A percentile compares a stretch with the other conserved stretches of the same genome.
These are phyloP conservation scores for Clostera curtula DNA, from an alignment of 2,888 invertebrate species.

Conservation along the genomic window DNA sequence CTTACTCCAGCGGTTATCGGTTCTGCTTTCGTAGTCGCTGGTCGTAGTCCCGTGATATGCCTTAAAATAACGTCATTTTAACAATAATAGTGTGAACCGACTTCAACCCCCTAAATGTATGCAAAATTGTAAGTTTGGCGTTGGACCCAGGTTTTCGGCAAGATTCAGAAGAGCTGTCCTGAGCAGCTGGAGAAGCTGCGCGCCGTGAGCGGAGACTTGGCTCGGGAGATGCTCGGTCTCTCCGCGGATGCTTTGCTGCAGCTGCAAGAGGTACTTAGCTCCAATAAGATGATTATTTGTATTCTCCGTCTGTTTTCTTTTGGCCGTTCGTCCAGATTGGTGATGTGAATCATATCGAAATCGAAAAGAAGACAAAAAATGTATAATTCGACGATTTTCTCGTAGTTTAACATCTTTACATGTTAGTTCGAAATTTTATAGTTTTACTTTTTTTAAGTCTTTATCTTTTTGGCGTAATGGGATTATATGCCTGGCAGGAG, in stretches of 20 bases:
- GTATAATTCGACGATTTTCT: too few species aligned
- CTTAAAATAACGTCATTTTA: neutral
- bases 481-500: too few species aligned
- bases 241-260: slow-evolving; percentile 56
- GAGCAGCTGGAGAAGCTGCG: slow-evolving; percentile 76
- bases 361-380: too few species aligned
- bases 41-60: neutral
- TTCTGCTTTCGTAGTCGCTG: neutral
- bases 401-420: too few species aligned
- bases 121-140: too few species aligned
- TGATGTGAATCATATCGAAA: too few species aligned
- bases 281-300: neutral
- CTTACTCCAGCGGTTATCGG: neutral
- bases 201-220: slow-evolving; percentile 77
- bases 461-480: too few species aligned
- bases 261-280: slow-evolving; percentile 43
- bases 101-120: too few species aligned
- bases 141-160: slow-evolving; percentile 72
- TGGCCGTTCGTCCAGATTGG: neutral
- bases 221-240: slow-evolving; percentile 75
- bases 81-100: too few species aligned
- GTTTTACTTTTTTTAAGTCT: too few species aligned
- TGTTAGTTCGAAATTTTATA: too few species aligned
- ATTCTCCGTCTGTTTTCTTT: neutral
- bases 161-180: slow-evolving; percentile 67